phyloP scores from a whole-genome alignment of 2,797 vertebrate species.

The Psittacula derbiana region DNA sequence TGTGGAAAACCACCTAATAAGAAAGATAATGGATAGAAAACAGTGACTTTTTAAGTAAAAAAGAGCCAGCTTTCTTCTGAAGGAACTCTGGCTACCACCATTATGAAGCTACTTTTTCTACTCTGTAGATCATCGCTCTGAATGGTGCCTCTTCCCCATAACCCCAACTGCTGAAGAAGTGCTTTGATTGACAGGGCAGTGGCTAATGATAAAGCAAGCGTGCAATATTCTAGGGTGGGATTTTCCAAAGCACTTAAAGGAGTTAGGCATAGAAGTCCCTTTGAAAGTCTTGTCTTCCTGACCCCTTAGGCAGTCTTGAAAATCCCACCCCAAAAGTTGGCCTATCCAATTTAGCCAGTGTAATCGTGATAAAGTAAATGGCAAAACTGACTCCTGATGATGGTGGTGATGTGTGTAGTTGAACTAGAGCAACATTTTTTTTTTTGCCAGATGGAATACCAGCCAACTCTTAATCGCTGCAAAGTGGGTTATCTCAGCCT shows the following conservation, averaged over 20 bases:
- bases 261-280: conserved; percentile 64
- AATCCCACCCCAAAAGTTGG: conserved; percentile 66
- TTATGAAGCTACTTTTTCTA: neutral
- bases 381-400: conserved; percentile 44
- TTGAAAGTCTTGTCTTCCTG: conserved; percentile 65
- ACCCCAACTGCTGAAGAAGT: conserved; percentile 5
- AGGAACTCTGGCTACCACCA: neutral
- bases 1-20: neutral
- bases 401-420: conserved; percentile 29
- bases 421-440: conserved; percentile 3
- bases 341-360: conserved; percentile 44
- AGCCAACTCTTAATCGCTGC: conserved; percentile 63
- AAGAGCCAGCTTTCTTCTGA: neutral
- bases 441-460: conserved; percentile 59
- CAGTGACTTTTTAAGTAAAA: neutral
- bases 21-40: neutral
- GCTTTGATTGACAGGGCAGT: conserved; percentile 49
- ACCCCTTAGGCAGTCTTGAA: conserved; percentile 61
- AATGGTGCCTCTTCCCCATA: neutral
- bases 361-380: neutral
- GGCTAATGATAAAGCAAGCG: conserved; percentile 35
- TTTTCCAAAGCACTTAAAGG: conserved; percentile 70
- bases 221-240: conserved; percentile 61
- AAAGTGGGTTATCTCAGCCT: conserved; percentile 73
- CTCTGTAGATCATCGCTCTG: neutral